Evolutionary conservation across 2,888 invertebrate species (phyloP).

Genomic region (Ormyrus labotus): DNA sequence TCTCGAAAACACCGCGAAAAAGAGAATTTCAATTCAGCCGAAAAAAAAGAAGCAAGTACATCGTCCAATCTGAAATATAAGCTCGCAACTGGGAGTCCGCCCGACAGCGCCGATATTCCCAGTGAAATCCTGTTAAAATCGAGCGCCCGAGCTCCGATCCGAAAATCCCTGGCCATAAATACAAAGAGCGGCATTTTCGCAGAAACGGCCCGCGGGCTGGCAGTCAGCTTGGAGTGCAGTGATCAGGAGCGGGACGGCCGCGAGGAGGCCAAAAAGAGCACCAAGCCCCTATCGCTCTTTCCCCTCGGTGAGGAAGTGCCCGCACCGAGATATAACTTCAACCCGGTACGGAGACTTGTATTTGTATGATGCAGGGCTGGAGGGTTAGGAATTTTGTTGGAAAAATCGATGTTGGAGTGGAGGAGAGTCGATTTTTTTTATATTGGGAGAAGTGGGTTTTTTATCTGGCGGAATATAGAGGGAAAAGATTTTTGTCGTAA

Average conservation of each 20-base stretch:
- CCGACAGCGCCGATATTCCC: background rate
- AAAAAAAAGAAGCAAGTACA: no score
- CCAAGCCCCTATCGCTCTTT: slow-evolving; percentile 12
- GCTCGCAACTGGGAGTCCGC: background rate
- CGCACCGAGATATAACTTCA: slow-evolving; percentile 6
- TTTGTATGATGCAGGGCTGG: no score
- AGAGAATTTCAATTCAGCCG: no score
- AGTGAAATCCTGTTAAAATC: background rate
- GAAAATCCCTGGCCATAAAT: background rate
- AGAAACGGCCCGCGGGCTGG: slow-evolving; percentile 2
- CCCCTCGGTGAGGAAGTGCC: slow-evolving; percentile 21
- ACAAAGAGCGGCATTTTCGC: background rate
- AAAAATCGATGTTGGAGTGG: no score
- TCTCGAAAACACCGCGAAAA: no score
- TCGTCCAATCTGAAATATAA: no score
- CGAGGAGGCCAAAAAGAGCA: slow-evolving; percentile 2
- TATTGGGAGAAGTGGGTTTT: no score
- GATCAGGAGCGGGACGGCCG: background rate
- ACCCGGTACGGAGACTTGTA: slow-evolving; percentile 27
- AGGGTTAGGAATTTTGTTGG: no score
- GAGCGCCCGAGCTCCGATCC: slow-evolving; percentile 13
- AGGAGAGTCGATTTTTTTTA: no score
- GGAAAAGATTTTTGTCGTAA: no score
- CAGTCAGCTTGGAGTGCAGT: slow-evolving; percentile 8
- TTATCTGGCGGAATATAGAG: no score